phyloP scores from a whole-genome alignment of 1,140 invertebrate genomes.

The Drosophila ficusphila region DNA sequence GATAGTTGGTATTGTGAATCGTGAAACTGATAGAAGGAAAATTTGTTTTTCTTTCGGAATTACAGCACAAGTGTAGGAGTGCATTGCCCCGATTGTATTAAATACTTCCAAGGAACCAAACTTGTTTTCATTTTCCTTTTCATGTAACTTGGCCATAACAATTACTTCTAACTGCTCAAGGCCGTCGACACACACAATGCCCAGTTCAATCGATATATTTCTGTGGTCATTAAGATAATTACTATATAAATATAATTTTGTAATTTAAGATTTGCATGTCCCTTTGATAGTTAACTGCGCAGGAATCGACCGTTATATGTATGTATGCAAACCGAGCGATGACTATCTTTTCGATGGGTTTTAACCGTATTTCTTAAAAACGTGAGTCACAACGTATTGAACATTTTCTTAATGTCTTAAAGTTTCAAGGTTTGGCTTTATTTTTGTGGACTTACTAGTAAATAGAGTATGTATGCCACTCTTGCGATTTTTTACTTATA shows the following conservation, averaged over 20 bases:
- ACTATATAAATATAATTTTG: neutral
- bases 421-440: neutral
- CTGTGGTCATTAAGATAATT: constrained; percentile 11
- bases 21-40: constrained; percentile 37
- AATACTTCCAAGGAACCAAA: neutral
- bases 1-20: constrained; percentile 41
- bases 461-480: neutral
- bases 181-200: constrained; percentile 2
- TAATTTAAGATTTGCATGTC: constrained; percentile 31
- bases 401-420: too few relatives aligned
- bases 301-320: neutral
- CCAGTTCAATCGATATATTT: constrained; percentile 2
- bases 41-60: neutral
- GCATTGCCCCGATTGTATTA: neutral
- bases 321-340: neutral
- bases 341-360: neutral
- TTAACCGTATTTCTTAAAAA: neutral
- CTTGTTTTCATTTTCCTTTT: neutral
- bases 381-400: neutral
- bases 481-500: neutral
- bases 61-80: constrained; percentile 9
- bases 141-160: neutral
- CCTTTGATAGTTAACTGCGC: neutral
- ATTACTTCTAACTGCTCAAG: constrained; percentile 5
- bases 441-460: constrained; percentile 16